Conservation (phyloP, 2,888 invertebrate genomes). For the Lordiphosa fenestrarum region DNA sequence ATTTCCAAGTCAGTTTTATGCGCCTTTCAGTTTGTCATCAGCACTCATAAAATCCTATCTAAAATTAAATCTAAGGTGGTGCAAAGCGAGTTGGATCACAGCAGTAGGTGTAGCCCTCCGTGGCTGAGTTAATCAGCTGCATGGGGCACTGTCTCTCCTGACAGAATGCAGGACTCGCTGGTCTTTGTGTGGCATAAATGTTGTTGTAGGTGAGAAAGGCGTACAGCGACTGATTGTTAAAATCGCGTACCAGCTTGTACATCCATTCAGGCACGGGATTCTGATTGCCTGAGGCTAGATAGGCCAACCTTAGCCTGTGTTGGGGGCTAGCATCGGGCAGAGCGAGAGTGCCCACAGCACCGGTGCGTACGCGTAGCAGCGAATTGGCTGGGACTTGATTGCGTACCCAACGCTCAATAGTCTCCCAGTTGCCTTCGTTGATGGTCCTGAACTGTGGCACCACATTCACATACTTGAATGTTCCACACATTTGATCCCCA, state of each 20-base stretch:
- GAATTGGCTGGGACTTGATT: slow-evolving; percentile 3
- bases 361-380: slow-evolving; percentile 12
- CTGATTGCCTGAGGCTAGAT: neutral
- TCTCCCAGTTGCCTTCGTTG: slow-evolving; percentile 82
- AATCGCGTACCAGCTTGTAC: slow-evolving; percentile 4
- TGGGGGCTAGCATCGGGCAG: neutral
- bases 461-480: slow-evolving; percentile 81
- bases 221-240: neutral
- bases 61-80: slow-evolving; percentile 67
- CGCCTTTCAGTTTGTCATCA: slow-evolving; percentile 67
- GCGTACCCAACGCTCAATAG: slow-evolving; percentile 79
- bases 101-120: slow-evolving; percentile 12
- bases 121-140: neutral
- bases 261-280: slow-evolving; percentile 5
- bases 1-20: slow-evolving; percentile 48
- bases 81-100: slow-evolving; percentile 16
- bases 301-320: neutral
- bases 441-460: slow-evolving; percentile 82
- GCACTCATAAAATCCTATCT: slow-evolving; percentile 58
- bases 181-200: neutral
- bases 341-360: slow-evolving; percentile 1
- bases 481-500: slow-evolving; percentile 79
- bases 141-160: slow-evolving; percentile 1
- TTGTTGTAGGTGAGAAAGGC: slow-evolving; percentile 28
- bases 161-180: slow-evolving; percentile 2